phyloP scores from a whole-genome alignment of 2,113 vertebrate species.

The Pedetes capensis region DNA sequence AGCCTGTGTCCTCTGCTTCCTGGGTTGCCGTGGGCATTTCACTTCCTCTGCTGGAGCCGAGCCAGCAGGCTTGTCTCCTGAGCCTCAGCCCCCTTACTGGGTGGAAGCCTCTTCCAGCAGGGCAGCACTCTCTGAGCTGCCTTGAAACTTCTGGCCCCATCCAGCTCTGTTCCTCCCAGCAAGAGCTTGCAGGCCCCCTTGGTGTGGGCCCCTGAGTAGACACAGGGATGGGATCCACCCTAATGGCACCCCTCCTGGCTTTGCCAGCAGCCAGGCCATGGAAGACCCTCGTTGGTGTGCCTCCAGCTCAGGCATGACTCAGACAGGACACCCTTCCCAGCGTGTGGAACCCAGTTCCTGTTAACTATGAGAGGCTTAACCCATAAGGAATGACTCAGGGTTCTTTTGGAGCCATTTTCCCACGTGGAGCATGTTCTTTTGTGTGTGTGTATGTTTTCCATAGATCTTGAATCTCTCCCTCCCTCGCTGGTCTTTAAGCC shows the following conservation, averaged over 20 bases:
- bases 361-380: no score
- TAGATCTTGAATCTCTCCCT: background rate
- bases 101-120: background rate
- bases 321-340: no score
- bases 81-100: background rate
- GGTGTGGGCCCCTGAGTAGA: background rate
- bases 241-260: accelerated
- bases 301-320: background rate
- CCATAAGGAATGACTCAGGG: accelerated
- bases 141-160: background rate
- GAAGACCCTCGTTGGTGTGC: no score
- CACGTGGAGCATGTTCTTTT: background rate
- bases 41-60: no score
- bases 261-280: background rate
- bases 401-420: background rate
- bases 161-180: background rate
- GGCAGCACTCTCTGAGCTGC: background rate
- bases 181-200: background rate
- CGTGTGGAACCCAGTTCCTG: accelerated
- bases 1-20: background rate
- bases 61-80: no score
- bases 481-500: background rate
- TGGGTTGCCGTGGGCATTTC: accelerated
- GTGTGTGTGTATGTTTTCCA: background rate
- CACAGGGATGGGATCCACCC: no score